Base-by-base conservation (phyloP, 2,113 vertebrate genomes). In the Herpetotheres cachinnans region DNA sequence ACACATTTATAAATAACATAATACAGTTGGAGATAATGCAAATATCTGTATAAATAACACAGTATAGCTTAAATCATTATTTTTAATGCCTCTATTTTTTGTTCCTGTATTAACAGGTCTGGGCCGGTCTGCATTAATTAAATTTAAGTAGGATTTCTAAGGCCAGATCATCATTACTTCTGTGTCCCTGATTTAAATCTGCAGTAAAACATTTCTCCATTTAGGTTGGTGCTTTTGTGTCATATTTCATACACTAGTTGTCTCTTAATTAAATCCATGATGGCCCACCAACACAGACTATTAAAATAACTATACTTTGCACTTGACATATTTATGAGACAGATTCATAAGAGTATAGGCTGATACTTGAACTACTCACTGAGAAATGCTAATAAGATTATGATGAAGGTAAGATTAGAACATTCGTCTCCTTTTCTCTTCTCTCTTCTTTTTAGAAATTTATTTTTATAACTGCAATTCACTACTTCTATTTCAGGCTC, bases 191-290 rank as follows among this genome's bases (percentile, higher is more conserved):
- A 98, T 98, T 98, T 98, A 98, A 97, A 97, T 97, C 97, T 97
- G 98, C 97, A 98, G 97, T 98, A 98, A 98, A 98, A 97, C 97
- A 98, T 97, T 98, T 98, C 98, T 98, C 97, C 97, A 98, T 98
- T 98, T 98, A 98, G 97, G 98, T 97, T 96, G 96, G 95, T 97
- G 97, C 96, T 97, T 98, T 97, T 97, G 97, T 98, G 97, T 98
- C 96, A 94, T 98, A 98, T 98, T 98, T 98, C 98, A 98, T 97
- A 98, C 91, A 98, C 97, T 98, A 97, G 98, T 98, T 98, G 98
- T 98, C 98, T 98, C 98, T 98, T 98, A 98, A 98, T 98, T 98
- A 98, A 98, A 98, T 98, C 98, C 98, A 98, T 94, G 97, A 98
- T 98, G 98, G 97, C 97, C 98, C 96, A 98, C 98, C 98, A 98